Conservation (phyloP, 2,888 invertebrate genomes). For the Dascillus cervinus region DNA sequence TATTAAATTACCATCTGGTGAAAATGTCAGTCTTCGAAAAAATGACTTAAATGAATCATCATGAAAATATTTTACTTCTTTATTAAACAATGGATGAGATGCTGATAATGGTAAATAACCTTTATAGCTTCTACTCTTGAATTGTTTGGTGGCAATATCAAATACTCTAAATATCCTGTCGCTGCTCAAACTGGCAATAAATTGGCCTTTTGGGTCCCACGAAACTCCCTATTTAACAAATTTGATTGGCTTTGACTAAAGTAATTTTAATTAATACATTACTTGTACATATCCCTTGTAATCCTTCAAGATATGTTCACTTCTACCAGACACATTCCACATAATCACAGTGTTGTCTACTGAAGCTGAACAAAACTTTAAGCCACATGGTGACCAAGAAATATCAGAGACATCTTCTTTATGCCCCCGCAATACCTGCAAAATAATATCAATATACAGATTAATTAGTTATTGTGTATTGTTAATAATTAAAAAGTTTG, state of each 20-base stretch:
- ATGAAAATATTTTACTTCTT: constrained; percentile 67
- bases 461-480: no score
- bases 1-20: constrained; percentile 84
- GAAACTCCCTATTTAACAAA: constrained; percentile 81
- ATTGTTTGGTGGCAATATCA: constrained; percentile 58
- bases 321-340: constrained; percentile 78
- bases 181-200: constrained; percentile 76
- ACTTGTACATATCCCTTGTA: constrained; percentile 93
- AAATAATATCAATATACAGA: no score
- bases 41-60: constrained; percentile 93
- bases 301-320: constrained; percentile 61
- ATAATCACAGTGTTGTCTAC: constrained; percentile 90
- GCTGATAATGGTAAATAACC: constrained; percentile 54
- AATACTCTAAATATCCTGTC: constrained; percentile 71
- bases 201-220: constrained; percentile 85
- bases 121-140: constrained; percentile 58
- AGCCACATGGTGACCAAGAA: constrained; percentile 80
- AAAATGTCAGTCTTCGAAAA: constrained; percentile 81
- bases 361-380: constrained; percentile 76
- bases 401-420: constrained; percentile 91
- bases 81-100: constrained; percentile 52
- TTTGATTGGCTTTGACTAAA: no score
- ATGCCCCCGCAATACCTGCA: constrained; percentile 72
- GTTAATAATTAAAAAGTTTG: no score
- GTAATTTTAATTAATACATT: no score